These are phyloP conservation scores for Haemorhous mexicanus DNA, from an alignment of 2,113 vertebrate species.

Conservation along the genomic window DNA sequence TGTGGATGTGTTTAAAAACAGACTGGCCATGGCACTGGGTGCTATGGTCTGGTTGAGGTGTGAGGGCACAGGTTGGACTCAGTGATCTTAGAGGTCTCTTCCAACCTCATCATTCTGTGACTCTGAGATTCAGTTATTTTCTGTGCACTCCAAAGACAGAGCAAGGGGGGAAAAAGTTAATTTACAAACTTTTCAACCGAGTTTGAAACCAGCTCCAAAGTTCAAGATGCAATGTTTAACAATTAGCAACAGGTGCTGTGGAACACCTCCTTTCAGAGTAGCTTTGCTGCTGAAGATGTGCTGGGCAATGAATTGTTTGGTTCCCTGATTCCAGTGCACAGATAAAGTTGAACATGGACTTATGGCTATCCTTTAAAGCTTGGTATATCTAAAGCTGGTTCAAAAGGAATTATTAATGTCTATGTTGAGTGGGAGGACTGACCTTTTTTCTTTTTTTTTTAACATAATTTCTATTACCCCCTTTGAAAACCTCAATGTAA, in stretches of 20 bases:
- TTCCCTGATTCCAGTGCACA: not conserved
- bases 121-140: not conserved
- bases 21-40: no score
- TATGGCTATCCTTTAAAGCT: not conserved
- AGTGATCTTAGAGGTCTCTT: no score
- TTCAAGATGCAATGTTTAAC: not conserved
- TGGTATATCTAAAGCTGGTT: not conserved
- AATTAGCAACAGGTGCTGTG: not conserved
- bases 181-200: not conserved
- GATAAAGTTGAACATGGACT: not conserved
- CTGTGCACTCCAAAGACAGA: not conserved
- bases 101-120: no score
- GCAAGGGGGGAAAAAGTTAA: not conserved
- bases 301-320: not conserved
- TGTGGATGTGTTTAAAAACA: no score
- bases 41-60: no score
- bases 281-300: not conserved
- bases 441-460: not conserved
- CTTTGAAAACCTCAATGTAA: not conserved
- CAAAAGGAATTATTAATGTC: not conserved
- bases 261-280: not conserved
- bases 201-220: not conserved
- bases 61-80: no score
- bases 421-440: not conserved
- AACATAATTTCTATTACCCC: not conserved